A percentile compares a stretch with the other conserved stretches of the same genome.
phyloP scores from a whole-genome alignment of 2,113 vertebrate species.

The Elanus axillaris region DNA sequence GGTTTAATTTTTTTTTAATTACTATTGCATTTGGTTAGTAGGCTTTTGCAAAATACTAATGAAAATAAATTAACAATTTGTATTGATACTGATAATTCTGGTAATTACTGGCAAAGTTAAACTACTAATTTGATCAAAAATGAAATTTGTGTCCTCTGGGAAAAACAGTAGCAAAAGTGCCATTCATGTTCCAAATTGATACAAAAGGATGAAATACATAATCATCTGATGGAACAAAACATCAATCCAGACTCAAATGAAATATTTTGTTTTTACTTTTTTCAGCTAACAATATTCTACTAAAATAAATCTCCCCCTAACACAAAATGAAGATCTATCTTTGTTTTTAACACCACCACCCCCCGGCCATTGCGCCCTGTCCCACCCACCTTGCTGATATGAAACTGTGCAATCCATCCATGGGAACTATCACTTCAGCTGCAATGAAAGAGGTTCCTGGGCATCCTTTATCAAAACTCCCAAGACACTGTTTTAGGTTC shows the following conservation, averaged over 20 bases:
- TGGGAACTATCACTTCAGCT: neutral
- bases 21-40: neutral
- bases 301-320: neutral
- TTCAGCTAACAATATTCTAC: neutral
- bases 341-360: neutral
- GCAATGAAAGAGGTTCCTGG: neutral
- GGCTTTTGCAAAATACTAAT: neutral
- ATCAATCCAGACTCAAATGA: neutral
- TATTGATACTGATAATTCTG: neutral
- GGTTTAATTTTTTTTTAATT: neutral
- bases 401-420: neutral
- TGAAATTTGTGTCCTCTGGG: neutral
- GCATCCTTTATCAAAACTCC: neutral
- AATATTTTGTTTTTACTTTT: neutral
- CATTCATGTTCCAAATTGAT: neutral
- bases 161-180: neutral
- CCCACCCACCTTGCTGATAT: rapidly evolving
- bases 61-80: neutral
- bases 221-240: neutral
- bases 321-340: neutral
- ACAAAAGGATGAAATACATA: neutral
- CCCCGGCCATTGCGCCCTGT: too few relatives aligned
- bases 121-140: neutral
- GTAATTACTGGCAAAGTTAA: neutral
- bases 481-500: neutral